phyloP scores from a whole-genome alignment of 30 jellyfish, hydroid and myxozoan species.

The Hydractinia echinata region DNA sequence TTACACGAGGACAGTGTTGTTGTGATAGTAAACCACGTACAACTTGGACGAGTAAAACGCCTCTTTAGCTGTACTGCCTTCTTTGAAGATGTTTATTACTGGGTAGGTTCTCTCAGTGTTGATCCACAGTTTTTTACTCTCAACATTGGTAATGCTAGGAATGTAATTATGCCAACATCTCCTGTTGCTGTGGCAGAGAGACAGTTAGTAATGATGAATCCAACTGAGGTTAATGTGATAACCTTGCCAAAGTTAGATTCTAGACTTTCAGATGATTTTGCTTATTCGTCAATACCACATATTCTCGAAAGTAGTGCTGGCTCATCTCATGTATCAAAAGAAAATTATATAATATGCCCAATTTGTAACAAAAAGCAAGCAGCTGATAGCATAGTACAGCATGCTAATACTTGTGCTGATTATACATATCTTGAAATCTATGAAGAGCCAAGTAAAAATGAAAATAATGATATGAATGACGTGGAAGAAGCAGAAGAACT shows the following conservation, averaged over 20 bases:
- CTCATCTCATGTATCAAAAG: too few species aligned
- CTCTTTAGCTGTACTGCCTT: not conserved
- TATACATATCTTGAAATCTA: not conserved
- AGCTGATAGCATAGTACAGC: not conserved
- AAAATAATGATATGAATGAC: not conserved
- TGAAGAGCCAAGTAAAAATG: not conserved
- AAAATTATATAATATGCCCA: not conserved
- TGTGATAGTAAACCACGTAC: not conserved
- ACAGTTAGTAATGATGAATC: not conserved
- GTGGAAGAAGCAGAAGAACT: not conserved
- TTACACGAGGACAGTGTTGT: constrained; percentile 2
- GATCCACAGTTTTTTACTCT: not conserved
- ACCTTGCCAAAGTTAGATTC: too few species aligned
- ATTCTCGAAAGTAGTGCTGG: too few species aligned
- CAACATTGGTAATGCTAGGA: not conserved
- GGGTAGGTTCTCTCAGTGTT: not conserved
- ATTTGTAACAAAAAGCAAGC: not conserved
- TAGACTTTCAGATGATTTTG: too few species aligned
- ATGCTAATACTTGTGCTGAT: constrained; percentile 13
- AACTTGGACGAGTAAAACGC: not conserved
- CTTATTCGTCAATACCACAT: too few species aligned
- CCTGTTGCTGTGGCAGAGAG: not conserved
- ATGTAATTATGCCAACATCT: not conserved
- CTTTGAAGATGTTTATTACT: not conserved
- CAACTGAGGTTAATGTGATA: not conserved